phyloP scores from a whole-genome alignment of 2,797 vertebrate genomes.

The Melanogrammus aeglefinus region DNA sequence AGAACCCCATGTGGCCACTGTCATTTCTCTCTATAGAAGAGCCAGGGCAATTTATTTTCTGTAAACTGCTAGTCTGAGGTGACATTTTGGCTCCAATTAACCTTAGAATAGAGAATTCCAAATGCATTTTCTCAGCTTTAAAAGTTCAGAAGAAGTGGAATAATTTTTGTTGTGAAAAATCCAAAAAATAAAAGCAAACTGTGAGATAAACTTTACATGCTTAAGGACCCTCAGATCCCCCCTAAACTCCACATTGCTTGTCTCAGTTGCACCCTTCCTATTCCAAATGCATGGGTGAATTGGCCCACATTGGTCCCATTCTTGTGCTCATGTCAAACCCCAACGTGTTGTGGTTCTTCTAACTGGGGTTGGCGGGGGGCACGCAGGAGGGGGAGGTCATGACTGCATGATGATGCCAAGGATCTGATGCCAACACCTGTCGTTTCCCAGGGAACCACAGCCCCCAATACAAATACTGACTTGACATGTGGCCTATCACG shows the following conservation, averaged over 20 bases:
- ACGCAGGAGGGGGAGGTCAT: constrained; percentile 49
- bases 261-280: constrained; percentile 15
- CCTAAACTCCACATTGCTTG: background rate
- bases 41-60: constrained; percentile 78
- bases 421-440: constrained; percentile 72
- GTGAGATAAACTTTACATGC: background rate
- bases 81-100: constrained; percentile 90
- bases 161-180: constrained; percentile 18
- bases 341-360: constrained; percentile 43
- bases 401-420: constrained; percentile 54
- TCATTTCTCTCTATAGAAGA: constrained; percentile 73
- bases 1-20: constrained; percentile 65
- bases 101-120: constrained; percentile 83
- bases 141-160: constrained; percentile 29
- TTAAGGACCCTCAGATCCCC: background rate
- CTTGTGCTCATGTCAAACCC: constrained; percentile 42
- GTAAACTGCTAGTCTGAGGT: constrained; percentile 82
- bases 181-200: background rate
- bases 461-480: constrained; percentile 51
- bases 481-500: constrained; percentile 62
- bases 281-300: constrained; percentile 16
- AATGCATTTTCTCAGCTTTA: constrained; percentile 42
- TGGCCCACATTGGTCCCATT: constrained; percentile 25
- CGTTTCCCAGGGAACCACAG: constrained; percentile 47
- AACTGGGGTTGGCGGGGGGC: constrained; percentile 54